Evolutionary conservation across 2,888 invertebrate species (phyloP).

Genomic region (Ariolimax columbianus): DNA sequence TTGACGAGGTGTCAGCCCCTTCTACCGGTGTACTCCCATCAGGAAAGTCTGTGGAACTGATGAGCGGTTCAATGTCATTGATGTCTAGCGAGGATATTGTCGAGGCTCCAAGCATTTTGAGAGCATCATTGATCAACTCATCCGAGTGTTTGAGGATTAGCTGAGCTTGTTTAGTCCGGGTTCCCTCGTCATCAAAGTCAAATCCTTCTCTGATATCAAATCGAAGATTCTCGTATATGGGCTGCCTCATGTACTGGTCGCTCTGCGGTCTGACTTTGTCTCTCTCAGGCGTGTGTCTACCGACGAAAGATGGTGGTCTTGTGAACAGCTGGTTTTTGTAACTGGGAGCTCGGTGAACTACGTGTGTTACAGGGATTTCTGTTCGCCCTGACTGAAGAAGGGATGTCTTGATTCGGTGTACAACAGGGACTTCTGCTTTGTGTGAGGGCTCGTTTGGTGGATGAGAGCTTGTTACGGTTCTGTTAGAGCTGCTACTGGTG

Average conservation of each 20-base stretch:
- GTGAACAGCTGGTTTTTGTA: neutral
- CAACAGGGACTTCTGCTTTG: neutral
- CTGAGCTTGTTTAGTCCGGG: constrained; percentile 32
- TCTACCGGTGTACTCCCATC: constrained; percentile 24
- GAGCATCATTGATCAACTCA: constrained; percentile 46
- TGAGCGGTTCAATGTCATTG: neutral
- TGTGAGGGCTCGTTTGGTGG: neutral
- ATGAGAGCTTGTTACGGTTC: neutral
- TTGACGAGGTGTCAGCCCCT: neutral
- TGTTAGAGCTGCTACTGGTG: neutral
- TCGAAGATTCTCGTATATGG: constrained; percentile 35
- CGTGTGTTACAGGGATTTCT: constrained; percentile 38
- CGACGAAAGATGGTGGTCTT: neutral
- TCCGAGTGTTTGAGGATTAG: constrained; percentile 41
- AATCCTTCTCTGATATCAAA: constrained; percentile 26
- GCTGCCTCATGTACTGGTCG: neutral
- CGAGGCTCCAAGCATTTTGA: constrained; percentile 21
- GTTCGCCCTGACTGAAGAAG: neutral
- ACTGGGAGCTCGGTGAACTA: neutral
- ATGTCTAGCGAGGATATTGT: neutral
- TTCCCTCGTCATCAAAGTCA: constrained; percentile 27
- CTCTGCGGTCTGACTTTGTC: neutral
- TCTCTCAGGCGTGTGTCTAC: constrained; percentile 13
- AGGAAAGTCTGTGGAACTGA: neutral
- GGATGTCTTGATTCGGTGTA: neutral